Evolutionary conservation across 2,888 invertebrate genomes (phyloP), one percentile per base, ranked within the genome.

Genomic region (Leuctra nigra): DNA sequence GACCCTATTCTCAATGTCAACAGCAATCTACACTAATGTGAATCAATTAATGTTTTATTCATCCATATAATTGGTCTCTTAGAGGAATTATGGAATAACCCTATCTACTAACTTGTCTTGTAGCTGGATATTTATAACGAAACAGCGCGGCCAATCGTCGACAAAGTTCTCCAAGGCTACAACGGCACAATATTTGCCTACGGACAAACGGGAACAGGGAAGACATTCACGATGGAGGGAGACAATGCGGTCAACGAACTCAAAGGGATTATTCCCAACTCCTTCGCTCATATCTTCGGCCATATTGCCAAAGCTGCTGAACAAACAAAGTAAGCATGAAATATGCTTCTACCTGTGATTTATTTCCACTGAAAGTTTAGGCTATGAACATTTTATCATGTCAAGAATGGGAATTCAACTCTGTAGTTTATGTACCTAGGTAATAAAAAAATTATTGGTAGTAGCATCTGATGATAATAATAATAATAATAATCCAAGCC

Each of bases 171-270:
- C 7, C 88, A 89, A 66, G 97, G 98, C 0, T 99, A 96, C 75
- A 99, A 99, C 76, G 98, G 97, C 61, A 89, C 87, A 0, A 91
- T 92, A 64, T 83, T 91, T 70, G 91, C 91, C 1, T 92, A 92
- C 67, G 91, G 91, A 0, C 91, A 91, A 75, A 91, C 91, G 0
- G 98, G 99, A 16, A 99, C 98, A 0, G 99, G 99, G 7, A 99
- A 99, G 76, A 99, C 99, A 0, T 98, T 88, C 72, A 99, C 99
- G 0, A 98, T 99, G 98, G 91, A 95, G 1, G 99, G 99, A 0
- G 82, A 87, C 59, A 82, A 91, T 62, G 80, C 86, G 1, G 86
- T 88, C 13, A 90, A 94, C 0, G 95, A 97, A 67, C 78, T 91
- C 7, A 81, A 91, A 59, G 99, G 99, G 44, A 95, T 99, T 65